Base-by-base conservation (phyloP, 2,888 invertebrate species). In the Miltochrista miniata region DNA sequence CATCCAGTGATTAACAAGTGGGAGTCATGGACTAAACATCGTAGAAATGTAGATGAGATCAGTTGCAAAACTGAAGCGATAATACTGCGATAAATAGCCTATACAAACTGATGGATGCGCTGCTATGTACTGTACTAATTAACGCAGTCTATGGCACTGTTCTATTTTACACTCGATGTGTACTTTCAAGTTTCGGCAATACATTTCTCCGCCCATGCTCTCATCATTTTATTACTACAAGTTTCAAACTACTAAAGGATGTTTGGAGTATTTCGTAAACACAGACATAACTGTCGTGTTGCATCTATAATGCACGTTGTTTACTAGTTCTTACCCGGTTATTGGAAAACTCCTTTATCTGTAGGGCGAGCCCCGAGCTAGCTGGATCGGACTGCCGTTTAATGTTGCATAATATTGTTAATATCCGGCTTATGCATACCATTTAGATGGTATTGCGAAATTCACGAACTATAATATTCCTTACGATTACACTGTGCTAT, bases 231-330 rank as follows among this genome's bases (percentile, higher is more conserved):
- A 64, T 55, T 56, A 59, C 56, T 31, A 50, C 52, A 46, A 58
- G 61, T 59, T 53, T 33, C 41, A 47, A 64, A 66, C 54, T 61
- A 54, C 59, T 61, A 61, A 54, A 43, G 59, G 50, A 55, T 58
- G 55, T 65, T 65, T 56, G 51, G 46, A 63, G 64, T 56, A 44
- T 55, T 52, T 59, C 42, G 52, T 51, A 56, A 48, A 53, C 51
- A 49, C 42, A 45, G 55, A 52, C 56, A 58, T 61, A 61, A 61
- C 54, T 63, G 61, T 56, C 46, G 51, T 54, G 55, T 51, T 64
- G 66, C 66, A 66, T 64, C 61, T 59, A 59, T 66, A 61, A 64
- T 64, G 64, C 59, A 59, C 47, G 56, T 61, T 66, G 61, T 66
- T 66, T 59, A 63, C 61, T 53, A 66, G 61, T 64, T 65, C 55